These are phyloP conservation scores for Herpetotheres cachinnans DNA, from an alignment of 2,113 vertebrate species.

Conservation along the genomic window DNA sequence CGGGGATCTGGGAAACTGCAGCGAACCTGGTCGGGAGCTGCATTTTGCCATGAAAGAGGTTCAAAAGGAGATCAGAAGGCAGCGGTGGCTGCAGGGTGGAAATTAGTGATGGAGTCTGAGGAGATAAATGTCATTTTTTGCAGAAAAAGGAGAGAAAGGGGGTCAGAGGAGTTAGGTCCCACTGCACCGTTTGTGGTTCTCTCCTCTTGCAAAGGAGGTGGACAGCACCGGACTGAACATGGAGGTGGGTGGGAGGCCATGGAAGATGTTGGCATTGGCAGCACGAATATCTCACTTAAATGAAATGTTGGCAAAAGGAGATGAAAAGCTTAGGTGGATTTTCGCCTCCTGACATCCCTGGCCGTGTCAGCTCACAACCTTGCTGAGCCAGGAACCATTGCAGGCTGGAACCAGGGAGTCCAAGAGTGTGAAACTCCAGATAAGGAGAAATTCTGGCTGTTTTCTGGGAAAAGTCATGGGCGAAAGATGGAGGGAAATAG, in stretches of 20 bases:
- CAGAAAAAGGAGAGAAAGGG: not conserved
- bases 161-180: not conserved
- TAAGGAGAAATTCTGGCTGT: not conserved
- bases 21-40: not conserved
- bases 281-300: not conserved
- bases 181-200: fast-evolving
- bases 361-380: not conserved
- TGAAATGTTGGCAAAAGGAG: not conserved
- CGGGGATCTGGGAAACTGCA: not conserved
- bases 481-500: not conserved
- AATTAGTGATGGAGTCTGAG: not conserved
- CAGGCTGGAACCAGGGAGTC: not conserved
- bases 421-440: not conserved
- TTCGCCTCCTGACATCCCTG: not conserved
- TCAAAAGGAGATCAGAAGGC: not conserved
- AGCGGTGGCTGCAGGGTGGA: not conserved
- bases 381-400: not conserved
- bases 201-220: not conserved
- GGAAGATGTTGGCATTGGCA: not conserved
- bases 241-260: not conserved
- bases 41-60: not conserved
- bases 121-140: not conserved
- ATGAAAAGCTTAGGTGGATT: not conserved
- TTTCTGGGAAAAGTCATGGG: not conserved
- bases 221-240: not conserved